Conservation (phyloP, 2,113 vertebrate genomes). For the Passer domesticus region DNA sequence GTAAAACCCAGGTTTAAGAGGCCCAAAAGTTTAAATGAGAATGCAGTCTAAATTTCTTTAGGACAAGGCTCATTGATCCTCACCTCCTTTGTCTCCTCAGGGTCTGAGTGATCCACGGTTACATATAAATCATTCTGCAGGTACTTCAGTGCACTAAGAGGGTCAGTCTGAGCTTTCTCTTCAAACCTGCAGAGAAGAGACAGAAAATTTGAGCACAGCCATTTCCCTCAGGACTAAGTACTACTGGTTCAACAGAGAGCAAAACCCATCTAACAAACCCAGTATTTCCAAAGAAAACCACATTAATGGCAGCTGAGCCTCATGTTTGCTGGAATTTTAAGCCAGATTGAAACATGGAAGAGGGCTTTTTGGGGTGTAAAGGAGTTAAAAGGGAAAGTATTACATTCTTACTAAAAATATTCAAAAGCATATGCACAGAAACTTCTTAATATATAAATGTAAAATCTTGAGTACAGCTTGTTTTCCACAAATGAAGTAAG, state of each 20-base stretch:
- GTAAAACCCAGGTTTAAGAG: neutral
- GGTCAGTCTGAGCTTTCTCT: slow-evolving; percentile 95
- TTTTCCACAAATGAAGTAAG: neutral
- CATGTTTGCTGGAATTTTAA: neutral
- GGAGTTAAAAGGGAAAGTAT: neutral
- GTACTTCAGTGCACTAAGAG: slow-evolving; percentile 93
- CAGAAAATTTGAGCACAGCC: neutral
- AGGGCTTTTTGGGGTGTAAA: fast-evolving
- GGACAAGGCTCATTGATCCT: neutral
- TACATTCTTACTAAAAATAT: neutral
- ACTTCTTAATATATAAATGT: neutral
- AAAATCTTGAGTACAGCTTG: neutral
- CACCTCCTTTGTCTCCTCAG: slow-evolving; percentile 97
- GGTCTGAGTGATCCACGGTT: slow-evolving; percentile 97
- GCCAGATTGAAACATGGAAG: neutral
- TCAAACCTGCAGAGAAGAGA: slow-evolving; percentile 85
- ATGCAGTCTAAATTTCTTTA: neutral
- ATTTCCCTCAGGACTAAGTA: neutral
- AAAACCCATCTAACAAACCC: neutral
- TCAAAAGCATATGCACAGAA: neutral
- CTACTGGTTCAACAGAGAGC: neutral
- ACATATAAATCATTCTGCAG: slow-evolving; percentile 96
- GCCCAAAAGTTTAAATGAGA: neutral
- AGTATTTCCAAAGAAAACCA: neutral
- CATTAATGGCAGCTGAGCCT: neutral